A percentile compares a stretch with the other conserved stretches of the same genome.
phyloP scores from a whole-genome alignment of 2,113 vertebrate species.

The Cyprinodon variegatus region DNA sequence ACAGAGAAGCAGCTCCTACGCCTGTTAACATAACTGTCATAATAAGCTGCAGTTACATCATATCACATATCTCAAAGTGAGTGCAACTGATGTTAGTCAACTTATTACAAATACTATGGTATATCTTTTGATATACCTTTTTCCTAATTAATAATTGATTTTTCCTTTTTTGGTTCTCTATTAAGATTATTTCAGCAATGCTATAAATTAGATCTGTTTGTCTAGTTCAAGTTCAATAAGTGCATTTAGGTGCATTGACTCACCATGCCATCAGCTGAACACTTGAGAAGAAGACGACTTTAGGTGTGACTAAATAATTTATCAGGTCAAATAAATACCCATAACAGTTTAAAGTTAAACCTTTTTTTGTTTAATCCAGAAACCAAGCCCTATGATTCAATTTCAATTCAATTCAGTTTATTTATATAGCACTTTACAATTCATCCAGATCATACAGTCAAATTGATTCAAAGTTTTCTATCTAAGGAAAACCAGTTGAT shows the following conservation, averaged over 20 bases:
- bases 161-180: too few species aligned
- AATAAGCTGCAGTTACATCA: constrained; percentile 53
- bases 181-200: constrained; percentile 17
- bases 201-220: background rate
- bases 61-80: constrained; percentile 52
- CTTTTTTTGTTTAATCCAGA: too few species aligned
- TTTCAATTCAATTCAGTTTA: too few species aligned
- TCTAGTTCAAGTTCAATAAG: background rate
- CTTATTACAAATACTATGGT: constrained; percentile 56
- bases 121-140: constrained; percentile 36
- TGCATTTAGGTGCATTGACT: background rate
- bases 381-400: too few species aligned
- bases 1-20: constrained; percentile 18
- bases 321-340: too few species aligned
- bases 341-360: too few species aligned
- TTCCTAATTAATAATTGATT: constrained; percentile 5
- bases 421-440: too few species aligned
- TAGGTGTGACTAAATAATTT: too few species aligned
- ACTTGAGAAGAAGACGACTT: too few species aligned
- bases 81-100: constrained; percentile 57
- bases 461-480: too few species aligned
- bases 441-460: too few species aligned
- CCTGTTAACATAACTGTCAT: constrained; percentile 36
- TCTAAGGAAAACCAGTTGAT: too few species aligned
- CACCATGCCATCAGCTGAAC: background rate